phyloP scores from a whole-genome alignment of 2,888 invertebrate genomes.

The Hydropsyche betteni region DNA sequence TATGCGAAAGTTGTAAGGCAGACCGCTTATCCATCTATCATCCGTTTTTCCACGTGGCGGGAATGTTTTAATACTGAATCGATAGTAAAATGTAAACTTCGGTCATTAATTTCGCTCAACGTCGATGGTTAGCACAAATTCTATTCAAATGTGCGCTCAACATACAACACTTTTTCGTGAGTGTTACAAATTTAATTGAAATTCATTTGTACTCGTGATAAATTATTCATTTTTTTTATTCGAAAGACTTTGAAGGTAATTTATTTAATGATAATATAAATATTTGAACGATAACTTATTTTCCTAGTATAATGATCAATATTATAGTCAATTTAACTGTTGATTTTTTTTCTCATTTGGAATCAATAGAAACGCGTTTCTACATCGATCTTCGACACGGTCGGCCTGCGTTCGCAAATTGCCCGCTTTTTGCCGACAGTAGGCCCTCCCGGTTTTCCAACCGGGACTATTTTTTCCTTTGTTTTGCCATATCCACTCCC shows the following conservation, averaged over 20 bases:
- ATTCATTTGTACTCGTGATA: no score
- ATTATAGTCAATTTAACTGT: no score
- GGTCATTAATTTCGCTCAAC: constrained; percentile 42
- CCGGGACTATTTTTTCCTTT: constrained; percentile 17
- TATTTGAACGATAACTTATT: no score
- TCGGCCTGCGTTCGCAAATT: no score
- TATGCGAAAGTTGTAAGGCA: constrained; percentile 31
- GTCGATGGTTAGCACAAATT: constrained; percentile 43
- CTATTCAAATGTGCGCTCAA: constrained; percentile 11
- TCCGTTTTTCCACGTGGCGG: constrained; percentile 22
- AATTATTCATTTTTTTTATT: no score
- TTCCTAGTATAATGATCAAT: no score
- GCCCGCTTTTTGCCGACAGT: no score
- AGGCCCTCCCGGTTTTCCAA: background rate
- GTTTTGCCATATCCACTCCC: constrained; percentile 21
- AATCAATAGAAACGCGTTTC: no score
- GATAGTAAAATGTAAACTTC: constrained; percentile 46
- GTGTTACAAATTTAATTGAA: background rate
- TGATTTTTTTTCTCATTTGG: no score
- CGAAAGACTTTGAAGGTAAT: no score
- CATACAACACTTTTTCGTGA: background rate
- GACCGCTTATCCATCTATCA: constrained; percentile 30
- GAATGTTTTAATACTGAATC: constrained; percentile 46
- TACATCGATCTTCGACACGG: no score
- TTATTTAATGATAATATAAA: no score